Evolutionary conservation across 2,888 invertebrate species (phyloP).

Genomic region (Acleris emargana): DNA sequence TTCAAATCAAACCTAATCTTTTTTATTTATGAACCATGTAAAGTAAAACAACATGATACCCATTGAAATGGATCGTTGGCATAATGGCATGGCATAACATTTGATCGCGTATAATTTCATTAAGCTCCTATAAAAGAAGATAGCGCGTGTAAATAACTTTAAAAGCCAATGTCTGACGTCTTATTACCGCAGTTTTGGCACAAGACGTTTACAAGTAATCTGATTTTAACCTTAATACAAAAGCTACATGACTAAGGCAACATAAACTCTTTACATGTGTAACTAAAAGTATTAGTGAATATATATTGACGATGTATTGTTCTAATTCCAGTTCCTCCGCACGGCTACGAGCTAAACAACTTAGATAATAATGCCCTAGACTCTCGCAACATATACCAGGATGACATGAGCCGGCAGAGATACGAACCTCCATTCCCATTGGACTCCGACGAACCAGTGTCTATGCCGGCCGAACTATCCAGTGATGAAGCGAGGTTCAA

Average conservation of each 20-base stretch:
- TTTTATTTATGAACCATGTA: too few species aligned
- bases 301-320: slow-evolving; percentile 4
- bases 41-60: slow-evolving; percentile 8
- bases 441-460: slow-evolving; percentile 75
- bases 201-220: too few species aligned
- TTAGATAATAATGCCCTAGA: slow-evolving; percentile 86
- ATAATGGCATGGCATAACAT: neutral
- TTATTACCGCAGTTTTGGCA: neutral
- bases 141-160: slow-evolving; percentile 21
- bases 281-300: too few species aligned
- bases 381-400: slow-evolving; percentile 83
- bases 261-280: too few species aligned
- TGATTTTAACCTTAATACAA: too few species aligned
- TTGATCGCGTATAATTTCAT: slow-evolving; percentile 19
- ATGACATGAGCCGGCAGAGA: slow-evolving; percentile 66
- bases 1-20: too few species aligned
- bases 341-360: slow-evolving; percentile 87
- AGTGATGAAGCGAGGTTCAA: slow-evolving; percentile 84
- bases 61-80: slow-evolving; percentile 14
- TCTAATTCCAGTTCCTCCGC: slow-evolving; percentile 82
- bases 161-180: slow-evolving; percentile 12
- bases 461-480: slow-evolving; percentile 70
- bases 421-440: slow-evolving; percentile 69
- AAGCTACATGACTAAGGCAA: too few species aligned
- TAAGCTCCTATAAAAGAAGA: slow-evolving; percentile 27